Conservation (phyloP, 2,888 invertebrate species). For the Cephus runcator region DNA sequence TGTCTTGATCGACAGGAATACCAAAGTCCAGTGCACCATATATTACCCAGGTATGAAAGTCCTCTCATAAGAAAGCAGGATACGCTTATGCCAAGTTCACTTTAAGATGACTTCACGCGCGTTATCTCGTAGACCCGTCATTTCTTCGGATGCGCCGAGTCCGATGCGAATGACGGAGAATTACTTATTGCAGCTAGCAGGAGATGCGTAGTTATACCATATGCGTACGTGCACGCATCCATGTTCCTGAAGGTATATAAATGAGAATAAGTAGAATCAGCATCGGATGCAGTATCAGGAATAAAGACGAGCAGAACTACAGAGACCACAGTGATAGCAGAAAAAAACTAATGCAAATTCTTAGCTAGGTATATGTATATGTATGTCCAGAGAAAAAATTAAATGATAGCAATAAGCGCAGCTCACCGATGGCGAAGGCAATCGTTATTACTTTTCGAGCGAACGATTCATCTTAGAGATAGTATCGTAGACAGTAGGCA, state of each 20-base stretch:
- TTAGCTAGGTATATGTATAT: background rate
- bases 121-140: constrained; percentile 40
- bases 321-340: background rate
- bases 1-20: too few relatives aligned
- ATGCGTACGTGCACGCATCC: background rate
- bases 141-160: constrained; percentile 35
- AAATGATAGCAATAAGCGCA: background rate
- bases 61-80: constrained; percentile 9
- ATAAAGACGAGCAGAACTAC: too few relatives aligned
- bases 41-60: constrained; percentile 11
- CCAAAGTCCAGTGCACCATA: too few relatives aligned
- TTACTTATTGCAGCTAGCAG: constrained; percentile 30
- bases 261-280: too few relatives aligned
- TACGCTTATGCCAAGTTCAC: too few relatives aligned
- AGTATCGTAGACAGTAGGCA: constrained; percentile 45
- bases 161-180: constrained; percentile 40
- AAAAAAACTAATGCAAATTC: constrained; percentile 1
- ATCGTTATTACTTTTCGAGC: constrained; percentile 15
- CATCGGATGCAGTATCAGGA: too few relatives aligned
- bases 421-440: constrained; percentile 2
- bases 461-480: constrained; percentile 50
- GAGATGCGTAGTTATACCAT: background rate
- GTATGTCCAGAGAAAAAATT: background rate
- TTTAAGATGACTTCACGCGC: background rate
- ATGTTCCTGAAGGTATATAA: too few relatives aligned